Percentiles rank a stretch among this genome's conserved stretches.
Conservation (phyloP, 2,797 vertebrate genomes). For the Sandelia bainsii region DNA sequence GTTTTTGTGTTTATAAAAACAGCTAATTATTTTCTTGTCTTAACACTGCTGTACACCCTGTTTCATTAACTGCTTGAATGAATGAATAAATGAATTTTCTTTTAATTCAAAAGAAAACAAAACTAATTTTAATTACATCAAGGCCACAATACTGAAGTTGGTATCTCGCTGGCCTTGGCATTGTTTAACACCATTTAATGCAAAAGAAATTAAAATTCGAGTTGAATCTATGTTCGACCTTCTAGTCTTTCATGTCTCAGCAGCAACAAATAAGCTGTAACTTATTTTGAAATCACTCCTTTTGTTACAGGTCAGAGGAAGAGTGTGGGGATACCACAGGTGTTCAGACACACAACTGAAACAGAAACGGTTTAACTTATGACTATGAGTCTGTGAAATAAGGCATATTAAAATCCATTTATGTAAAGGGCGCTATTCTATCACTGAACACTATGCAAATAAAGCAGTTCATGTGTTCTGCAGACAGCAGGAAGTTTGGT, state of each 20-base stretch:
- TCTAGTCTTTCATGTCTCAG: constrained; percentile 3
- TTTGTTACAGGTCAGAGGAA: constrained; percentile 18
- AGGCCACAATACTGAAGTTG: not conserved
- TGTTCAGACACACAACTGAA: constrained; percentile 18
- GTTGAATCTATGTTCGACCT: not conserved
- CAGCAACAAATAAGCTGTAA: not conserved
- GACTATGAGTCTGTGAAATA: constrained; percentile 3
- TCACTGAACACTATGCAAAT: constrained; percentile 16
- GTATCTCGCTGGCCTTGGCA: not conserved
- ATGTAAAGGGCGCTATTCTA: constrained; percentile 10
- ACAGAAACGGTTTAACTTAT: constrained; percentile 23
- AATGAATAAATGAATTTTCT: not conserved
- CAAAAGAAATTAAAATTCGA: constrained; percentile 1
- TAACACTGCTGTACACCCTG: not conserved
- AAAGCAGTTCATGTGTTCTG: constrained; percentile 3
- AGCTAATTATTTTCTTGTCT: not conserved
- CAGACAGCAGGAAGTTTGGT: constrained; percentile 14
- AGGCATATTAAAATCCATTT: not conserved
- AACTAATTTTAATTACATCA: not conserved
- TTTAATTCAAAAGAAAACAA: not conserved
- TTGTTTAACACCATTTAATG: constrained; percentile 24
- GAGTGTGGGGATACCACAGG: constrained; percentile 43
- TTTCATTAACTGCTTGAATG: not conserved
- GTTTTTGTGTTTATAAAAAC: not conserved
- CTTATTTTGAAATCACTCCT: not conserved